These are phyloP conservation scores for Eurystomus glaucurus DNA, from an alignment of 2,797 vertebrate species.

Conservation along the genomic window DNA sequence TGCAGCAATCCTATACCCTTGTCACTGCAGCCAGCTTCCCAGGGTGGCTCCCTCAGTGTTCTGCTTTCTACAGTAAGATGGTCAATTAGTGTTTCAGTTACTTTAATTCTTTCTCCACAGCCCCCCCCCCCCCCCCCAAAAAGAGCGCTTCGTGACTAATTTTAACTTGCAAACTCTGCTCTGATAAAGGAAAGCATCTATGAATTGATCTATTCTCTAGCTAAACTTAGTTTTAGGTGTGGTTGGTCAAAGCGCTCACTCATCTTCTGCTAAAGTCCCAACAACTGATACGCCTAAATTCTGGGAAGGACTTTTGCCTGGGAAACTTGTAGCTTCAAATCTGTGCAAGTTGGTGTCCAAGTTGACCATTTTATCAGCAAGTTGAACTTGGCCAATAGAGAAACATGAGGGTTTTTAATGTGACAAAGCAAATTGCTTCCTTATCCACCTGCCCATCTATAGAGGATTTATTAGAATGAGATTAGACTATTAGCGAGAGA, in stretches of 20 bases:
- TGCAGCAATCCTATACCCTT: neutral
- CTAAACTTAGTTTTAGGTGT: neutral
- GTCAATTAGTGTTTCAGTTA: neutral
- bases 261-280: neutral
- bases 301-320: neutral
- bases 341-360: neutral
- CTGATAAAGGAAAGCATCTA: neutral
- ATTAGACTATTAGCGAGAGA: neutral
- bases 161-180: neutral
- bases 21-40: neutral
- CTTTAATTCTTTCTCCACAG: neutral
- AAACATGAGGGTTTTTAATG: neutral
- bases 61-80: neutral
- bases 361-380: neutral
- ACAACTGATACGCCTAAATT: neutral
- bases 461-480: conserved; percentile 9
- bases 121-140: fast-evolving
- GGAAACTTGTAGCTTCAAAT: neutral
- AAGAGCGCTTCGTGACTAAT: neutral
- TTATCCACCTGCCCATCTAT: neutral
- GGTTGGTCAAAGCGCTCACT: neutral
- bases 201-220: neutral
- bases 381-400: neutral
- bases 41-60: neutral
- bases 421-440: conserved; percentile 35